phyloP scores from a whole-genome alignment of 2,113 vertebrate species.

The Centropus bengalensis region DNA sequence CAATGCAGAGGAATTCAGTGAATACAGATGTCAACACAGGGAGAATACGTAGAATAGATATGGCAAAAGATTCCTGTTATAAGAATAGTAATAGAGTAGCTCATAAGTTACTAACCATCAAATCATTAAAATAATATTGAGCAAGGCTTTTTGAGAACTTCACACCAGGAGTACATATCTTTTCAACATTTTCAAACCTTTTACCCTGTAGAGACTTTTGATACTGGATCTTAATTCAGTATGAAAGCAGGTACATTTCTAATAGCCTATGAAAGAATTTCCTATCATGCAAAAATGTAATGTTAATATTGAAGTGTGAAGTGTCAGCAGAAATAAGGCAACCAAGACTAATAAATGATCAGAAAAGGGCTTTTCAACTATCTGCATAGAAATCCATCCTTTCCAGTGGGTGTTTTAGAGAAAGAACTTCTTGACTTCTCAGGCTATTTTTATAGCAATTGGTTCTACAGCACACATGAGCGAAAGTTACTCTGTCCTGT shows the following conservation, averaged over 20 bases:
- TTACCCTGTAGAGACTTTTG: neutral
- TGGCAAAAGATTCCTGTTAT: neutral
- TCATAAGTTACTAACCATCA: fast-evolving
- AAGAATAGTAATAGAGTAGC: neutral
- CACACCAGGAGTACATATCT: neutral
- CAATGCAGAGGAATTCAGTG: neutral
- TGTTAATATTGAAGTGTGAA: conserved; percentile 26
- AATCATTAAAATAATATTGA: neutral
- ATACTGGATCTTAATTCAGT: neutral
- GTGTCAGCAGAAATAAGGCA: conserved; percentile 13
- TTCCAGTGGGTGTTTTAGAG: neutral
- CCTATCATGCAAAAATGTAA: neutral
- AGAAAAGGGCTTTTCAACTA: neutral
- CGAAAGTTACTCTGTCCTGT: conserved; percentile 1
- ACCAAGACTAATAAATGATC: neutral
- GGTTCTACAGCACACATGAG: conserved; percentile 56
- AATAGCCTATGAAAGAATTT: conserved; percentile 43
- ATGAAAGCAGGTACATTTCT: neutral
- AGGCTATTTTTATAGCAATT: conserved; percentile 26
- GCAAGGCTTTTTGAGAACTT: neutral
- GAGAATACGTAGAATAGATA: neutral
- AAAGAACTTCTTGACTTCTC: conserved; percentile 35
- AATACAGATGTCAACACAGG: neutral
- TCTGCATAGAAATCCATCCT: conserved; percentile 44
- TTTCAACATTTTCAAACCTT: neutral